Base-by-base conservation (phyloP, 2,888 invertebrate species). In the Pollenia griseotomentosa region DNA sequence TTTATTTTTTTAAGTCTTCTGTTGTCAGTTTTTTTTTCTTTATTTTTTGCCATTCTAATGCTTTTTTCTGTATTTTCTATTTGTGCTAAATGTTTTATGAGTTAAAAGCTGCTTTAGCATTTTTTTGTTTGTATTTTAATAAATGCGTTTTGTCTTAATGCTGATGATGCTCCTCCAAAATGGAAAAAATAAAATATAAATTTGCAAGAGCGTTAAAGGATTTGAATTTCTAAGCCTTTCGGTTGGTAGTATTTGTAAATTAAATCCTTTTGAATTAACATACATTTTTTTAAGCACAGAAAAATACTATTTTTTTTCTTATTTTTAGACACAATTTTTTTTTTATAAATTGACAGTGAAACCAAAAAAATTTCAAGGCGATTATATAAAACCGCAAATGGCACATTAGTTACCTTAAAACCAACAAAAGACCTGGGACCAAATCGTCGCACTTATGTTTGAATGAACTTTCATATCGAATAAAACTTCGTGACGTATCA, bases 71-170 rank as follows among this genome's bases (percentile, higher is more conserved):
- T 48, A 73, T 55, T 80, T 66, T 79, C 77, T 81, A 71, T 85
- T 87, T 87, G 85, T 88, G 81, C 86, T 83, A 86, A 79, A 85
- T 81, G 85, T 86, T 89, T 89, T 89, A 89, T 89, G 87, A 89
- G 89, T 88, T 89, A 89, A 89, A 89, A 89, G 89, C 89, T 89
- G 88, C 89, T 89, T 89, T 89, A 89, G 86, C 83, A 82, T 74
- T 85, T 85, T 87, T 85, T 63, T 70, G 19, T 71, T 78, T 83
- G 16, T 46, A 48, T 81, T 63, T 85, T 51, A 65, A 77, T 78
- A 74, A 78, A 80, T 80, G 73, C 65, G 79, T 74, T 79, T 66
- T 80, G 75, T 73, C 53, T 59, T 66, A 16, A 48, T 53, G 33
- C n/a, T 75, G 65, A 16, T 75, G 65, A 16, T 61, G 19, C 51